These are phyloP conservation scores for Hoplostethus mediterraneus DNA, from an alignment of 2,797 vertebrate genomes.

Conservation along the genomic window DNA sequence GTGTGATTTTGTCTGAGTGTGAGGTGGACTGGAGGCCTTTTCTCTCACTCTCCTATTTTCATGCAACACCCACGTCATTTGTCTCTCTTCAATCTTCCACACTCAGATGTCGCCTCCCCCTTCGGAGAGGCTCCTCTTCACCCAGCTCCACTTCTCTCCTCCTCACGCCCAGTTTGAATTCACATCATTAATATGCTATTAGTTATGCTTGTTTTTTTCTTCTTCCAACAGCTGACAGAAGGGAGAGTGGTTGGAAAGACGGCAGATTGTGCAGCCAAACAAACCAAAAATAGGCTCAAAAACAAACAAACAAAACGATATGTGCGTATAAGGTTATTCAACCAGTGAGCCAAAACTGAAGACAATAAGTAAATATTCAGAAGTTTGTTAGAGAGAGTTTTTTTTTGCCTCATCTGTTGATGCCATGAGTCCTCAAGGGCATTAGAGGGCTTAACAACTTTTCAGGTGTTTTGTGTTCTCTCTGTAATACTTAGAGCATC, in stretches of 20 bases:
- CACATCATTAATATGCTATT: slow-evolving; percentile 20
- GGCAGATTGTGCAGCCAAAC: slow-evolving; percentile 42
- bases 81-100: slow-evolving; percentile 9
- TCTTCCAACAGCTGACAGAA: neutral
- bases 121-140: slow-evolving; percentile 22
- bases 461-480: slow-evolving; percentile 38
- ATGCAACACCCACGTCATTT: slow-evolving; percentile 49
- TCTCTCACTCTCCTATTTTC: slow-evolving; percentile 46
- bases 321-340: slow-evolving; percentile 39
- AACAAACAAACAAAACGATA: slow-evolving; percentile 34
- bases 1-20: neutral
- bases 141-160: slow-evolving; percentile 8
- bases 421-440: slow-evolving; percentile 28
- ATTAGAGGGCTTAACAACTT: slow-evolving; percentile 15
- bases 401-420: slow-evolving; percentile 33
- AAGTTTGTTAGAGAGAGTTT: slow-evolving; percentile 18
- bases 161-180: slow-evolving; percentile 19
- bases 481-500: slow-evolving; percentile 25
- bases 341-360: slow-evolving; percentile 31
- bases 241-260: slow-evolving; percentile 28
- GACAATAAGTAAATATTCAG: slow-evolving; percentile 40
- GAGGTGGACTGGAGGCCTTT: slow-evolving; percentile 56
- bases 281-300: slow-evolving; percentile 40
- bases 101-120: slow-evolving; percentile 34
- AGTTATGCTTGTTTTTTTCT: slow-evolving; percentile 22